Conservation (phyloP, 1,140 invertebrate species). For the Campoletis sonorensis region DNA sequence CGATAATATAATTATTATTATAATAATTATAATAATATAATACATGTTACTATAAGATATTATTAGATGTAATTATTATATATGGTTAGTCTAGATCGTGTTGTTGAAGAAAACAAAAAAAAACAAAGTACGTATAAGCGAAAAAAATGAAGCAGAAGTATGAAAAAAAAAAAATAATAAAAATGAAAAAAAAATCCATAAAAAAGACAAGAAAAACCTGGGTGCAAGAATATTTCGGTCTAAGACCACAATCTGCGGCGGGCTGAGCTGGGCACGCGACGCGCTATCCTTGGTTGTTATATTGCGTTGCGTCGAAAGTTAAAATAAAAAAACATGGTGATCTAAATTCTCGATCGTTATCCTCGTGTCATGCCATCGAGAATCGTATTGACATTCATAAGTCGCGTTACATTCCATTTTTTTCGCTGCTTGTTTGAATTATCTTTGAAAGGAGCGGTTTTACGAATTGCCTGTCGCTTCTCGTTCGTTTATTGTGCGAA, state of each 20-base stretch:
- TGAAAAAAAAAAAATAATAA: conserved; percentile 36
- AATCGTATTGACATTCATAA: neutral
- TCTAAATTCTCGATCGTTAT: neutral
- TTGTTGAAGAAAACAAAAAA: conserved; percentile 73
- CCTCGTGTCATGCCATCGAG: neutral
- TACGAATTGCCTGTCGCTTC: neutral
- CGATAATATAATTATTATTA: conserved; percentile 66
- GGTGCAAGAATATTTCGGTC: conserved; percentile 65
- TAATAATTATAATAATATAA: conserved; percentile 74
- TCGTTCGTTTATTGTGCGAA: too few species aligned
- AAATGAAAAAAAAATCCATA: conserved; percentile 35
- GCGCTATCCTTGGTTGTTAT: neutral
- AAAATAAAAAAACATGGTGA: neutral
- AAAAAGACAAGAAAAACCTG: conserved; percentile 34
- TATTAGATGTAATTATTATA: conserved; percentile 78
- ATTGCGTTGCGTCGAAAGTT: neutral
- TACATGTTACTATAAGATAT: conserved; percentile 77
- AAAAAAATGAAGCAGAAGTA: conserved; percentile 57
- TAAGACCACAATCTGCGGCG: conserved; percentile 69
- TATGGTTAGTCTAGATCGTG: conserved; percentile 77
- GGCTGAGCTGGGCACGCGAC: conserved; percentile 63
- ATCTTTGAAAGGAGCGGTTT: conserved; percentile 37
- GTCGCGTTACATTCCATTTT: conserved; percentile 27
- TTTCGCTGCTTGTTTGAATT: conserved; percentile 37
- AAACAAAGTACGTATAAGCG: conserved; percentile 74